Evolutionary conservation across 35 echinoderm and acorn worm species (phyloP).

Genomic region (Lytechinus variegatus): DNA sequence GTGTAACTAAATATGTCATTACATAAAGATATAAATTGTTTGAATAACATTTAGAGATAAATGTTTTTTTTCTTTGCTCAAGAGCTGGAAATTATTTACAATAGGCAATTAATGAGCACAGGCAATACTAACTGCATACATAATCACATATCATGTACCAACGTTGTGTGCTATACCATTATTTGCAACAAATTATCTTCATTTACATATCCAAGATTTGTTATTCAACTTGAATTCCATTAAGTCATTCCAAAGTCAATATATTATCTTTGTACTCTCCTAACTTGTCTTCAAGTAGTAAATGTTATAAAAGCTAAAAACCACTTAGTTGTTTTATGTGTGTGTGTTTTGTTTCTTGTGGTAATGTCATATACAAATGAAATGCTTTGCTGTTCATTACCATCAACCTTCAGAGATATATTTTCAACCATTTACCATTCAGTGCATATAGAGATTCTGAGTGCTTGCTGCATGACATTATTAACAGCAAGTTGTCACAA

Average conservation of each 20-base stretch:
- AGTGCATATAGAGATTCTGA: neutral
- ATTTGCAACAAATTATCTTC: neutral
- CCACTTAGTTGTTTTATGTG: no score
- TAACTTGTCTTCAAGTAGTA: no score
- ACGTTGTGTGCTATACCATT: neutral
- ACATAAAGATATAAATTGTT: neutral
- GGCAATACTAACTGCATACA: neutral
- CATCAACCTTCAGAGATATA: neutral
- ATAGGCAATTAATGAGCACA: constrained; percentile 10
- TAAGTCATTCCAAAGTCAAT: neutral
- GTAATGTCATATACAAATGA: neutral
- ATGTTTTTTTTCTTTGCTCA: neutral
- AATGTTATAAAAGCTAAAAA: no score
- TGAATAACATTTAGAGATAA: constrained; percentile 6
- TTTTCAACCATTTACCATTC: neutral
- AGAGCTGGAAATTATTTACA: constrained; percentile 20
- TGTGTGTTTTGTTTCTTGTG: no score
- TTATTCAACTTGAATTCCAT: neutral
- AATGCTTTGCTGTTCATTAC: neutral
- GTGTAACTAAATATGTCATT: neutral
- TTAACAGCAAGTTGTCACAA: neutral
- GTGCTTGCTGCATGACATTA: neutral
- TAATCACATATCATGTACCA: neutral
- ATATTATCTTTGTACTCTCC: neutral
- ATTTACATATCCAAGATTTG: neutral